Percentiles rank a stretch among this genome's conserved stretches.
phyloP scores from a whole-genome alignment of 2,797 vertebrate genomes.

The Novumbra hubbsi region DNA sequence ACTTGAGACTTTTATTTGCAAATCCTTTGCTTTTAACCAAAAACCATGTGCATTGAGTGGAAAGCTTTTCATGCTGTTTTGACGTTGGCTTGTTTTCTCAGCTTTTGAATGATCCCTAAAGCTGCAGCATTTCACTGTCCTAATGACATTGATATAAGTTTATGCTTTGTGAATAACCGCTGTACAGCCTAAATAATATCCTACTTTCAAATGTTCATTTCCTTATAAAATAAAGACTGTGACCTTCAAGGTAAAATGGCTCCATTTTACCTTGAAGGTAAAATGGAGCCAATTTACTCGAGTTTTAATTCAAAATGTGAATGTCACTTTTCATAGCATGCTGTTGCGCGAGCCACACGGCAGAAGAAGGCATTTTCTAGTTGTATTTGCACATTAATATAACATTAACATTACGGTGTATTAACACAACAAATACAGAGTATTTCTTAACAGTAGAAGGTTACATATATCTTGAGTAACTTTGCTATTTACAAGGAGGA shows the following conservation, averaged over 20 bases:
- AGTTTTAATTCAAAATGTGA: neutral
- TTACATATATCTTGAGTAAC: too few species aligned
- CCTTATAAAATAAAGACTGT: neutral
- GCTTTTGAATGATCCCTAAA: slow-evolving; percentile 29
- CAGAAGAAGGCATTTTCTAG: too few species aligned
- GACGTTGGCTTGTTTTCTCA: slow-evolving; percentile 30
- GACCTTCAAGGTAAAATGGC: neutral
- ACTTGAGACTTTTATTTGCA: slow-evolving; percentile 23
- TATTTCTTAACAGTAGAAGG: too few species aligned
- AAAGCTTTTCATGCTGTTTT: slow-evolving; percentile 25
- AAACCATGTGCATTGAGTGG: slow-evolving; percentile 17
- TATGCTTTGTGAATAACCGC: slow-evolving; percentile 9
- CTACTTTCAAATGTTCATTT: neutral
- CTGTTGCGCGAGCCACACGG: neutral
- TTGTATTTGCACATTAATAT: too few species aligned
- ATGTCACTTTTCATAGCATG: neutral
- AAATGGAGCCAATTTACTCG: neutral
- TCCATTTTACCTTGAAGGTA: neutral
- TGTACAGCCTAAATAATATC: neutral
- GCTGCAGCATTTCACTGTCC: slow-evolving; percentile 19
- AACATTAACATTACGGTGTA: too few species aligned
- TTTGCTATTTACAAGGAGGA: too few species aligned
- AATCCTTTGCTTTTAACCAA: slow-evolving; percentile 28
- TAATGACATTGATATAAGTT: slow-evolving; percentile 17
- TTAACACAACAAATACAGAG: too few species aligned